Evolutionary conservation across 2,113 vertebrate species (phyloP).

Genomic region (Ophthalmolycus amberensis): DNA sequence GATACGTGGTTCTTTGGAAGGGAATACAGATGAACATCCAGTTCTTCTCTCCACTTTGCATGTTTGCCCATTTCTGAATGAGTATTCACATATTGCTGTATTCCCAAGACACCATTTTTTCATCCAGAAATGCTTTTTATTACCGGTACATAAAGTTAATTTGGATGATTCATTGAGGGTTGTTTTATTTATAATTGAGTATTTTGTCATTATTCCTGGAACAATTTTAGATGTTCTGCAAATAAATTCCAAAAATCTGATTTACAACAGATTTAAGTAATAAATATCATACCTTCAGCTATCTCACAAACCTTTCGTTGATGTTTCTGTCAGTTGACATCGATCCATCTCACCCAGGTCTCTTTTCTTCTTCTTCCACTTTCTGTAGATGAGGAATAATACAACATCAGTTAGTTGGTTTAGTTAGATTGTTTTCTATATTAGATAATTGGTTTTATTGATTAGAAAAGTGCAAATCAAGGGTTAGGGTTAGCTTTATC

Average conservation of each 20-base stretch:
- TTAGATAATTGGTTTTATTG: background rate
- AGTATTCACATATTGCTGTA: background rate
- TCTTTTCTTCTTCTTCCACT: background rate
- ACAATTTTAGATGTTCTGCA: background rate
- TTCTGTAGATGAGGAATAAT: slow-evolving; percentile 6
- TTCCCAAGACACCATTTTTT: background rate
- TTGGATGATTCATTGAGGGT: background rate
- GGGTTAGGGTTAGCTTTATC: background rate
- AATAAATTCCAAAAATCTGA: background rate
- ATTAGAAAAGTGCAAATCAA: background rate
- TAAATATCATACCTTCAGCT: slow-evolving; percentile 1
- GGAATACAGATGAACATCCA: background rate
- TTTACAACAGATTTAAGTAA: background rate
- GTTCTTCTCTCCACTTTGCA: background rate
- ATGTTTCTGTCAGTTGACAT: background rate
- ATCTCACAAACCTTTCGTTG: background rate
- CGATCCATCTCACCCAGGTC: background rate
- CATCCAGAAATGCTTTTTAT: background rate
- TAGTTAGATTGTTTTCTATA: background rate
- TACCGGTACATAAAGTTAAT: slow-evolving; percentile 5
- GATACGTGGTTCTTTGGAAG: background rate
- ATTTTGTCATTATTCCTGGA: background rate
- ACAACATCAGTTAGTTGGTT: background rate
- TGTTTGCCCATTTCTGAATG: background rate
- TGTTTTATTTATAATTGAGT: background rate